Conservation (phyloP, 2,113 vertebrate species). For the Psammodynastes pulverulentus region DNA sequence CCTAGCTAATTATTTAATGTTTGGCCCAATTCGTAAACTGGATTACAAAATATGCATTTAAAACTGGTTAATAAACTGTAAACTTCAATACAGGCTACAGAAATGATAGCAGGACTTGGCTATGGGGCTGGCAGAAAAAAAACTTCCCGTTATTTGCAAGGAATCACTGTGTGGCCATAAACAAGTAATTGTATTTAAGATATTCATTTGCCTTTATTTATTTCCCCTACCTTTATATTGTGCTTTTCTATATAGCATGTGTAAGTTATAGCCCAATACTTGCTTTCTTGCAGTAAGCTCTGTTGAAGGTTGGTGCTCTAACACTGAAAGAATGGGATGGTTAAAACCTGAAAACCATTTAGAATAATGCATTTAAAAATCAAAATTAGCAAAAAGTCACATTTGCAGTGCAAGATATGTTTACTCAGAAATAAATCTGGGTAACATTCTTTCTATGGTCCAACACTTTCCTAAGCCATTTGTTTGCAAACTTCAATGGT, state of each 20-base stretch:
- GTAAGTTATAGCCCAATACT: neutral
- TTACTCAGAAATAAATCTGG: neutral
- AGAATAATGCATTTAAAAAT: neutral
- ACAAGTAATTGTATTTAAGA: neutral
- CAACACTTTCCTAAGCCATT: neutral
- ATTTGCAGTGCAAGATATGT: neutral
- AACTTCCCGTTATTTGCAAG: neutral
- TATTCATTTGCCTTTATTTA: neutral
- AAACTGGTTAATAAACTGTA: neutral
- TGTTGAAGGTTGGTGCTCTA: neutral
- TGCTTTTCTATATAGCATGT: neutral
- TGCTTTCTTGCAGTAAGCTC: neutral
- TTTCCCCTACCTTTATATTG: neutral
- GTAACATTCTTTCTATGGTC: neutral
- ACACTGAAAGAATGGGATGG: neutral
- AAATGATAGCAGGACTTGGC: neutral
- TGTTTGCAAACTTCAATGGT: neutral
- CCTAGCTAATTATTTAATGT: conserved; percentile 34
- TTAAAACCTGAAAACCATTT: neutral
- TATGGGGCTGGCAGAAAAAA: neutral
- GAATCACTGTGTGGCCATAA: neutral
- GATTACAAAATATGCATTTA: neutral
- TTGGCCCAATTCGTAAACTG: neutral
- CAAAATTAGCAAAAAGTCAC: neutral
- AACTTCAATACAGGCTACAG: neutral